A percentile compares a stretch with the other conserved stretches of the same genome.
These are phyloP conservation scores for Heteropelma amictum DNA, from an alignment of 2,888 invertebrate species.

Conservation along the genomic window DNA sequence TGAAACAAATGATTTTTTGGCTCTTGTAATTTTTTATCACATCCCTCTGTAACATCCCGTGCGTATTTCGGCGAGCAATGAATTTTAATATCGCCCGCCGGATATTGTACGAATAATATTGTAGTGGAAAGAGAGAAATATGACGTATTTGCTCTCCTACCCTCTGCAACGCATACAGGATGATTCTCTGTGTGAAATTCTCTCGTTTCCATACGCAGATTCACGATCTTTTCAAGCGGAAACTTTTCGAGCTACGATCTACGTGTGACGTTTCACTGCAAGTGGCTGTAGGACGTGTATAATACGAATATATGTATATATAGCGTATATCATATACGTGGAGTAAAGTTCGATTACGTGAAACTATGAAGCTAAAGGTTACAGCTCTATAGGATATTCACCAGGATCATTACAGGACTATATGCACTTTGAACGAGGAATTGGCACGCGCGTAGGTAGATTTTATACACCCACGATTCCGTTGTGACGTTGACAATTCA, in stretches of 20 bases:
- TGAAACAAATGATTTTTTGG: too few species aligned
- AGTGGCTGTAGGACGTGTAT: background rate
- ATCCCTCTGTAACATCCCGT: too few species aligned
- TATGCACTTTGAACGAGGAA: slow-evolving; percentile 15
- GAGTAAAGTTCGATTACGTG: background rate
- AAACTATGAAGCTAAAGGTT: slow-evolving; percentile 31
- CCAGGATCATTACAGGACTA: background rate
- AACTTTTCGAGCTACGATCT: background rate
- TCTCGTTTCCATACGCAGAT: background rate
- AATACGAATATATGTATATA: background rate
- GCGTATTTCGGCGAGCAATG: background rate
- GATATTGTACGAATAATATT: slow-evolving; percentile 1
- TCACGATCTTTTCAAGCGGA: slow-evolving; percentile 43
- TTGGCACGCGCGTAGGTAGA: slow-evolving; percentile 36
- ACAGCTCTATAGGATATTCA: background rate
- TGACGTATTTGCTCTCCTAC: slow-evolving; percentile 14
- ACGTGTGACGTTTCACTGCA: background rate
- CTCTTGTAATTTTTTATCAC: too few species aligned
- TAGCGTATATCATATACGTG: background rate
- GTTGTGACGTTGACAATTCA: slow-evolving; percentile 15
- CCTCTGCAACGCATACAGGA: background rate
- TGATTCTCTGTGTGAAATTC: background rate
- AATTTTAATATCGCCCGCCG: background rate
- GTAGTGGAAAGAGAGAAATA: background rate
- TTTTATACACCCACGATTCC: background rate